Conservation (phyloP, 2,113 vertebrate genomes). For the Entomyzon cyanotis region DNA sequence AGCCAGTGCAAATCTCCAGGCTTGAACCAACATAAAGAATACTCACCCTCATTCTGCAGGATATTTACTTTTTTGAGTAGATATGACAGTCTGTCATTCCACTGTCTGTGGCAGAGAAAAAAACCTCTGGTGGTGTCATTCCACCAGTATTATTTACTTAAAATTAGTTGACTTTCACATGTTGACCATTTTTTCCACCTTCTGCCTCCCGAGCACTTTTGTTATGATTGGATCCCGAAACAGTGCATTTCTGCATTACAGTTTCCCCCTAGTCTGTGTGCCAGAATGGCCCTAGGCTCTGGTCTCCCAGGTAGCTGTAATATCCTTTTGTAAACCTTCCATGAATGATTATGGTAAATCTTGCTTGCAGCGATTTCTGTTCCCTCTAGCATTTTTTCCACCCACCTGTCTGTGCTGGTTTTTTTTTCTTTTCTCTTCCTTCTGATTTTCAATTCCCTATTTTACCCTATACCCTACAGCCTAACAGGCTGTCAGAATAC, state of each 20-base stretch:
- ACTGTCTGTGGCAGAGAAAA: neutral
- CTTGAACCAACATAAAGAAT: neutral
- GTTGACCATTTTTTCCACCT: neutral
- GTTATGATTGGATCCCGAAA: neutral
- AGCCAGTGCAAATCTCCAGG: neutral
- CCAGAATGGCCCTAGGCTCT: constrained; percentile 29
- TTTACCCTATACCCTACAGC: constrained; percentile 21
- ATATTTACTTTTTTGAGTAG: neutral
- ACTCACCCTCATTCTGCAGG: neutral
- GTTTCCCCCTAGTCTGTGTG: neutral
- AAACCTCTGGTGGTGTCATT: neutral
- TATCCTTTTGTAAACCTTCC: constrained; percentile 49
- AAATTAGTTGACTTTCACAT: neutral
- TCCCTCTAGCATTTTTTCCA: constrained; percentile 42
- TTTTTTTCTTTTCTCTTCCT: neutral
- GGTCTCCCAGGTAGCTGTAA: constrained; percentile 56
- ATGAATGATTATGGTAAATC: constrained; percentile 63
- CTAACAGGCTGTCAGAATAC: constrained; percentile 16
- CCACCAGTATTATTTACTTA: neutral
- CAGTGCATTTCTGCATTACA: neutral
- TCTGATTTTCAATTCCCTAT: constrained; percentile 28
- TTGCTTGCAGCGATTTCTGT: constrained; percentile 64
- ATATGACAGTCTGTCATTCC: neutral
- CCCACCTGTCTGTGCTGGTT: neutral
- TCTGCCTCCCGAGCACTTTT: neutral